phyloP scores from a whole-genome alignment of 2,888 invertebrate genomes.

The Zele albiditarsus region DNA sequence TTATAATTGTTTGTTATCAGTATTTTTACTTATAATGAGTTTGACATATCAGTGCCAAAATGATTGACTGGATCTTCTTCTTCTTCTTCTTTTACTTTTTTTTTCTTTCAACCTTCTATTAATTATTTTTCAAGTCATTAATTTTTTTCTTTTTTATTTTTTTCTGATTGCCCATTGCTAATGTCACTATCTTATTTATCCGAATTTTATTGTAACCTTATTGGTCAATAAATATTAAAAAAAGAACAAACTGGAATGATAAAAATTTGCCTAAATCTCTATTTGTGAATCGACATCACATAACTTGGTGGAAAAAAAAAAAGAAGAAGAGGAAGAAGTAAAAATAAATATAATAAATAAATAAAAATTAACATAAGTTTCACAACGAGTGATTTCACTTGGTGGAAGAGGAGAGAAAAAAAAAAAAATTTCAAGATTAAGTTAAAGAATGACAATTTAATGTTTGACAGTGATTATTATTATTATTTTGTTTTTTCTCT shows the following conservation, averaged over 20 bases:
- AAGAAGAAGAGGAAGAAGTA: background rate
- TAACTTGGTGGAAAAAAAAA: background rate
- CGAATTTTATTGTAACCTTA: conserved; percentile 1
- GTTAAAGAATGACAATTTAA: background rate
- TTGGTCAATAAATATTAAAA: conserved; percentile 3
- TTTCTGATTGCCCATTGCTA: background rate
- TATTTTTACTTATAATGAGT: background rate
- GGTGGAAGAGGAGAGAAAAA: background rate
- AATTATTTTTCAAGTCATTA: background rate
- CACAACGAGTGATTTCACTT: conserved; percentile 1
- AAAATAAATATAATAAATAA: too few species aligned
- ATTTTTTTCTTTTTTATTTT: background rate
- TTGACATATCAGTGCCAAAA: conserved; percentile 5
- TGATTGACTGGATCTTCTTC: background rate
- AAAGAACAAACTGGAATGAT: background rate
- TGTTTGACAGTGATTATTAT: background rate
- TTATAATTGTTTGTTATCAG: too few species aligned
- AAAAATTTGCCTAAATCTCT: background rate
- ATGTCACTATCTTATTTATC: conserved; percentile 7
- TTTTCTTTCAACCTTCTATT: too few species aligned
- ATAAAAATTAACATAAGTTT: background rate
- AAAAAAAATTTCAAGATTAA: background rate
- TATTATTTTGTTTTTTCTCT: background rate
- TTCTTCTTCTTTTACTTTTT: too few species aligned
- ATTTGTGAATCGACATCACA: background rate